Base-by-base conservation (phyloP, 2,888 invertebrate species). In the Spialia ferax region DNA sequence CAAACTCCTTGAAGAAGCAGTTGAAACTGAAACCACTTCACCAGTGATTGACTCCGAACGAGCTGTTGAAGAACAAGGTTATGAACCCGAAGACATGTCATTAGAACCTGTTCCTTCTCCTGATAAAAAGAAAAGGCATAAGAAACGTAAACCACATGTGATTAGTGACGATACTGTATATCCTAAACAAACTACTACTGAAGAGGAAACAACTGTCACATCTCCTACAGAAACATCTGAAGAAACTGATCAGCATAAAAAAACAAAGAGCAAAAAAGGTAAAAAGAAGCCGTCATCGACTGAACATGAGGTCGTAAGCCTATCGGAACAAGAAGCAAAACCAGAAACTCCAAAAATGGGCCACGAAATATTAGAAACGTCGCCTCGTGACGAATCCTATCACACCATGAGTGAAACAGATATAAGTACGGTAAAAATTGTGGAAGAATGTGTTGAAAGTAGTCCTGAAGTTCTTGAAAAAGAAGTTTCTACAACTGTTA, bases 41-140 rank as follows among this genome's bases (percentile, higher is more conserved):
- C 91, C 94, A 73, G 75, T 86, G 57, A 80, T 87, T 26, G 94
- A 94, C 65, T 91, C 91, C 63, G 87, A 89, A 60, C 82, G 85
- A 45, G 79, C 84, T 42, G 87, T 92, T 55, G 94, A 94, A 81
- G 96, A 95, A 79, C 93, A 93, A 70, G 97, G 96, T n/a, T 97
- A 97, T 78, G 97, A 97, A 81, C 95, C 96, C 10, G 97, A 96
- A 77, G 94, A 95, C 72, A 91, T 95, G 71, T 95, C 96, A 1
- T 88, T 95, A 22, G 93, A 78, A 29, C 79, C 77, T 68, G 71
- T 79, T 8, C 63, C 73, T 38, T 75, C 78, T 42, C 78, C 84
- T 10, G 85, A 86, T 23, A 88, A 84, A 70, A 95, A 76, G 94
- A 95, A 77, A 94, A 96, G 86, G 81, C 94, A 86, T 70, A 95